These are phyloP conservation scores for Drosophila parabipectinata DNA, from an alignment of 1,140 invertebrate genomes.

Conservation along the genomic window DNA sequence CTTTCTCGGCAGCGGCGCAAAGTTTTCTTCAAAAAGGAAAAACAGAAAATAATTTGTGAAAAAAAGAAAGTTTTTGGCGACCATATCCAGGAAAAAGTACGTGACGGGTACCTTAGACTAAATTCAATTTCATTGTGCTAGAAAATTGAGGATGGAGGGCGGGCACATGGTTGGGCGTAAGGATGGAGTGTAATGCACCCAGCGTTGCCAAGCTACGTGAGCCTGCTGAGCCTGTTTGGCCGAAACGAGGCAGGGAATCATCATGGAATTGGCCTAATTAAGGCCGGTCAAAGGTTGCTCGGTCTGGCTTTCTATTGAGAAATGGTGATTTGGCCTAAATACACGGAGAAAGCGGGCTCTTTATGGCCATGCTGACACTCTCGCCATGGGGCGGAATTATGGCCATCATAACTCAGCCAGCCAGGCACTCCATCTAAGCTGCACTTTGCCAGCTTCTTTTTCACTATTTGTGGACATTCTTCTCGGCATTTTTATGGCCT, in stretches of 20 bases:
- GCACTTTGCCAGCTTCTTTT: conserved; percentile 27
- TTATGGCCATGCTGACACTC: conserved; percentile 25
- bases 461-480: conserved; percentile 43
- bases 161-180: background rate
- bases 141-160: conserved; percentile 13
- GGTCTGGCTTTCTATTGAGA: conserved; percentile 7
- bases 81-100: conserved; percentile 70
- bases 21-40: conserved; percentile 55
- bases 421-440: conserved; percentile 34
- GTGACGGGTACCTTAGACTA: conserved; percentile 74
- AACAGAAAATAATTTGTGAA: conserved; percentile 73
- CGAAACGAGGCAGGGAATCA: background rate
- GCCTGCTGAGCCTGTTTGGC: conserved; percentile 29
- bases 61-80: conserved; percentile 63
- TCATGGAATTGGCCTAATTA: conserved; percentile 27
- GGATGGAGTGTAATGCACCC: conserved; percentile 19
- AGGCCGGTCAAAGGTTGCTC: conserved; percentile 14
- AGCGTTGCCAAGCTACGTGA: conserved; percentile 59
- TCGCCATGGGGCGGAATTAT: conserved; percentile 30
- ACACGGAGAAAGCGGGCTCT: background rate
- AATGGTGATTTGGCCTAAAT: background rate
- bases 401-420: conserved; percentile 26
- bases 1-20: conserved; percentile 57
- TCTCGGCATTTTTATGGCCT: conserved; percentile 36
- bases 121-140: conserved; percentile 77